Evolutionary conservation across 2,888 invertebrate genomes (phyloP), one percentile per base, ranked within the genome.

Genomic region (Sphecodes monilicornis): DNA sequence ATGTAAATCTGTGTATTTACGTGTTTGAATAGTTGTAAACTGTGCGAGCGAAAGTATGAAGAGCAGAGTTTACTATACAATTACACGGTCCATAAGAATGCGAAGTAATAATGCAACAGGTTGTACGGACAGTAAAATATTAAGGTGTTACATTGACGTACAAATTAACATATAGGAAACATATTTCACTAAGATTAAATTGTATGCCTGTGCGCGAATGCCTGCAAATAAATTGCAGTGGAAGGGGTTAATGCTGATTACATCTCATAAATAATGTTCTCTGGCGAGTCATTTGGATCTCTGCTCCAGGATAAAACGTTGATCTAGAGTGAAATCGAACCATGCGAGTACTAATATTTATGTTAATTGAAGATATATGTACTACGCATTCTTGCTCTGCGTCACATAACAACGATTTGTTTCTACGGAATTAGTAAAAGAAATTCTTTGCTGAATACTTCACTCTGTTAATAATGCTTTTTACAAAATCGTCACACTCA

Each of bases 141-240:
- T 29, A 60, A 29, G 60, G 60, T 29, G 60, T 60, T 60, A 29
- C 29, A 60, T 60, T 60, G 60, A 60, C 60, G 60, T 29, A 29
- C 29, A 60, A 16, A 60, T 60, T 60, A 60, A 60, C 60, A 60
- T 60, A 60, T 29, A 60, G 60, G 29, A 26, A 60, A 60, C 60
- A 60, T 60, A 60, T 60, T 29, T 60, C 60, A 60, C 29, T 60
- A 29, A 60, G 60, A 60, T 60, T 60, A 60, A 60, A 60, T 60
- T 60, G 60, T 60, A 60, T 16, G 60, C 6, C 60, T 29, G 16
- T 16, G 60, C 60, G 60, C 60, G 60, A 60, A 29, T 26, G 60
- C 6, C 60, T 13, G 60, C 16, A 60, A 60, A 60, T 60, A 60
- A 60, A 60, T 60, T 26, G 60, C 26, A 16, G 29, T 29, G 60